phyloP scores from a whole-genome alignment of 2,113 vertebrate species.

The Chionis minor region DNA sequence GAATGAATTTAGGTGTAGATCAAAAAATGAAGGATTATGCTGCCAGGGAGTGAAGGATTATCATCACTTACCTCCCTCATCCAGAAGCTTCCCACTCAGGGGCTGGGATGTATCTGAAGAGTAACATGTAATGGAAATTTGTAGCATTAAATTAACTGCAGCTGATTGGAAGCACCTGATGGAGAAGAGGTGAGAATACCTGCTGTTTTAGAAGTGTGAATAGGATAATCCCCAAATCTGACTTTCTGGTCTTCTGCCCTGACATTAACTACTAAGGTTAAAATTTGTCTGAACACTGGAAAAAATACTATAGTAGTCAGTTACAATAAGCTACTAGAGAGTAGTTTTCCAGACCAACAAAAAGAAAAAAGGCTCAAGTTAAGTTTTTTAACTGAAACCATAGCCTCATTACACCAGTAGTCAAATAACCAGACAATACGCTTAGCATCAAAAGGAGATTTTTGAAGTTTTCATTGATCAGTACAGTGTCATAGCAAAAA shows the following conservation, averaged over 20 bases:
- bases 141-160: constrained; percentile 64
- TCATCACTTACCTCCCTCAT: constrained; percentile 71
- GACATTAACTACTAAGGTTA: constrained; percentile 56
- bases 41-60: constrained; percentile 61
- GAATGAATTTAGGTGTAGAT: constrained; percentile 65
- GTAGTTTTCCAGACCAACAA: constrained; percentile 2
- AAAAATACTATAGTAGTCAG: background rate
- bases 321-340: constrained; percentile 4
- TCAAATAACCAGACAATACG: constrained; percentile 20
- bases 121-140: constrained; percentile 69
- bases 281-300: constrained; percentile 27
- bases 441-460: constrained; percentile 6
- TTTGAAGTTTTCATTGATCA: background rate
- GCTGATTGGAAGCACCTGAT: constrained; percentile 66
- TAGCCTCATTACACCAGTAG: background rate
- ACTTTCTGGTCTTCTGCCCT: constrained; percentile 61
- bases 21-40: constrained; percentile 66
- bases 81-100: constrained; percentile 65
- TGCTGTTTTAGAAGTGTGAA: constrained; percentile 66
- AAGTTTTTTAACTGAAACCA: background rate
- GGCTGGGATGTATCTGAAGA: constrained; percentile 69
- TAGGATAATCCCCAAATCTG: constrained; percentile 55
- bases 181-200: constrained; percentile 68
- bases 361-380: background rate
- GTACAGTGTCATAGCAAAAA: background rate